A percentile compares a stretch with the other conserved stretches of the same genome.
phyloP scores from a whole-genome alignment of 2,888 invertebrate genomes.

The Encarsia formosa region DNA sequence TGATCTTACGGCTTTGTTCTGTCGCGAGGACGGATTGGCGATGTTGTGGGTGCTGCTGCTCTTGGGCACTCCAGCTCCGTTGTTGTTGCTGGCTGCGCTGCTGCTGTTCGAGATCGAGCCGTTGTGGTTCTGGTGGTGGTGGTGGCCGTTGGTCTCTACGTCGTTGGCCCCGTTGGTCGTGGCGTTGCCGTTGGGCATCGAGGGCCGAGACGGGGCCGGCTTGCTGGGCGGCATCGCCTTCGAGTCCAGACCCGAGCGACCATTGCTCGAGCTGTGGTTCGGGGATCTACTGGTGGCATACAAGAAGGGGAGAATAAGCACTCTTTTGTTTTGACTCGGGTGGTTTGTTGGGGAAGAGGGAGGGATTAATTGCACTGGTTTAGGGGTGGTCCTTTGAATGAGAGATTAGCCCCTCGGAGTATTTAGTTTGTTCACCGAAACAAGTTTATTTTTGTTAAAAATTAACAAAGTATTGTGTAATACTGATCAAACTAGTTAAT shows the following conservation, averaged over 20 bases:
- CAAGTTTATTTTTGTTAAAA: too few relatives aligned
- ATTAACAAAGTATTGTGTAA: too few relatives aligned
- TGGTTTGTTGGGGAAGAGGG: too few relatives aligned
- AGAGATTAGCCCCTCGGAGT: too few relatives aligned
- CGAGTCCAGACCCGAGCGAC: slow-evolving; percentile 35
- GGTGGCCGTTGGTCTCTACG: slow-evolving; percentile 29
- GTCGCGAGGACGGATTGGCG: slow-evolving; percentile 45
- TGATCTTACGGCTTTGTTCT: slow-evolving; percentile 44
- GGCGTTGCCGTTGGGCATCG: slow-evolving; percentile 43
- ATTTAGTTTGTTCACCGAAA: too few relatives aligned
- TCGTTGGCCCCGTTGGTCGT: slow-evolving; percentile 18
- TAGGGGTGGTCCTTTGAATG: too few relatives aligned
- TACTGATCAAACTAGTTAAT: too few relatives aligned
- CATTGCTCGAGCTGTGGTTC: slow-evolving; percentile 26
- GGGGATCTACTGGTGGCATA: too few relatives aligned
- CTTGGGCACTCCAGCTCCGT: slow-evolving; percentile 43
- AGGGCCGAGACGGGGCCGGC: slow-evolving; percentile 47
- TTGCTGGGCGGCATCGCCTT: slow-evolving; percentile 46
- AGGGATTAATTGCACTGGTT: too few relatives aligned
- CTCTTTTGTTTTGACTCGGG: too few relatives aligned
- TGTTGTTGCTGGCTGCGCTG: slow-evolving; percentile 34
- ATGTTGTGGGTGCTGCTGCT: slow-evolving; percentile 46
- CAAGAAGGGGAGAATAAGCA: too few relatives aligned
- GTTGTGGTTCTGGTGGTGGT: slow-evolving; percentile 40
- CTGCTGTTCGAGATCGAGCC: slow-evolving; percentile 32